Base-by-base conservation (phyloP, 2,113 vertebrate genomes). In the Jacana jacana region DNA sequence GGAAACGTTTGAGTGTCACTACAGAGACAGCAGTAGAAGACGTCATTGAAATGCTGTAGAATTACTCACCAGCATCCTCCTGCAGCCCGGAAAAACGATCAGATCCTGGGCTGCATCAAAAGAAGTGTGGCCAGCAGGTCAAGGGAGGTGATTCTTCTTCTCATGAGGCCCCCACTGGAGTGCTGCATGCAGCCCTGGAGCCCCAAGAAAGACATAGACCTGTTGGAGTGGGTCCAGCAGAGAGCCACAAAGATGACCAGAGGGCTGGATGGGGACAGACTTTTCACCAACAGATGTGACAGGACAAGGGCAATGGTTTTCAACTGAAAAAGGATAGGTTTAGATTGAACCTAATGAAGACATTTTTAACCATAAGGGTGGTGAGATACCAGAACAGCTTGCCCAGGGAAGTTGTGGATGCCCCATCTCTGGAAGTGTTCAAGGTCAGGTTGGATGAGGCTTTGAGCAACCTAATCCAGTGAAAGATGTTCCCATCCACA, bases 321-420 rank as follows among this genome's bases (percentile, higher is more conserved):
- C 77, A 81, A 73, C 6, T 55, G 22, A 64, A 48, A 81, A 10
- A 37, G 7, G 13, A 31, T 3, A 48, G 20, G 30, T 68, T 58
- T 76, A 37, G 18, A 27, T 11, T 11, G 5, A 57, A 54, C 1
- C 7, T 22, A 17, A 20, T 3, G 28, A 89, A 55, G 22, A 61
- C 1, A 3, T 3, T 3, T 6, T 52, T 82, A 28, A 49, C 1
- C 0, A 4, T 51, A 31, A 16, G 6, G 3, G 11, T 64, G 42
- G 24, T 52, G 4, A 68, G 23, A 3, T 4, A 4, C 1, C 64
- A 54, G 37, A 23, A 76, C 10, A 52, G 8, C 25, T 19, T 91
- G 37, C 13, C 12, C 42, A 51, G 57, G 35, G 33, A 63, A 20
- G 22, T 5, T 37, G 6, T n/a, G 11, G 44, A 13, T 81, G 22